These are phyloP conservation scores for Neostethus bicornis DNA, from an alignment of 2,797 vertebrate genomes.

Conservation along the genomic window DNA sequence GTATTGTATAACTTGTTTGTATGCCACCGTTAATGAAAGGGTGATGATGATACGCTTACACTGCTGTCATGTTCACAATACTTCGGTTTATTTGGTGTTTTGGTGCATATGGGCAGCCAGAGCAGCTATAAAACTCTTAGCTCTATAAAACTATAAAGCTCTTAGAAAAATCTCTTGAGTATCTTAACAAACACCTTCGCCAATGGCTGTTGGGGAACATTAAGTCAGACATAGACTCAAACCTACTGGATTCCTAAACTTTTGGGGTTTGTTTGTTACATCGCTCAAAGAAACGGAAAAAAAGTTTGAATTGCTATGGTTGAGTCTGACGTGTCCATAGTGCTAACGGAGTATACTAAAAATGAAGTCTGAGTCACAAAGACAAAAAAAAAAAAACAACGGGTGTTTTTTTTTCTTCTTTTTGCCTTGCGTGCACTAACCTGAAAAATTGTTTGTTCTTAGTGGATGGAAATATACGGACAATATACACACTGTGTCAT, in stretches of 20 bases:
- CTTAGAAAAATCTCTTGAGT: not conserved
- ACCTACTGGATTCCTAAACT: not conserved
- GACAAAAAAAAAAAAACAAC: too few species aligned
- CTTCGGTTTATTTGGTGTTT: too few species aligned
- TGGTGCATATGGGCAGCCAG: not conserved
- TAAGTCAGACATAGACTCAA: not conserved
- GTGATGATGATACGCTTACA: too few species aligned
- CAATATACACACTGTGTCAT: constrained; percentile 11
- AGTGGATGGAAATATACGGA: constrained; percentile 16
- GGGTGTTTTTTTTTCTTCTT: too few species aligned
- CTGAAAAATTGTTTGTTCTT: constrained; percentile 9
- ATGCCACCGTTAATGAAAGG: too few species aligned
- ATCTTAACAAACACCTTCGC: not conserved
- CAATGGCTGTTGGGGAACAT: not conserved
- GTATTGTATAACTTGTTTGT: too few species aligned
- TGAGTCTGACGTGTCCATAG: constrained; percentile 5
- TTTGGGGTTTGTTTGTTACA: not conserved
- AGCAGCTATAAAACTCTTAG: too few species aligned
- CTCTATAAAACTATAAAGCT: too few species aligned
- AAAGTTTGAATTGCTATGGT: not conserved
- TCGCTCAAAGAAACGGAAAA: not conserved
- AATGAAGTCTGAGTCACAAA: not conserved
- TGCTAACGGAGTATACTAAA: not conserved
- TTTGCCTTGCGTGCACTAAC: not conserved
- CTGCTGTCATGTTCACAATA: too few species aligned